A percentile compares a stretch with the other conserved stretches of the same genome.
Conservation (phyloP, 2,797 vertebrate genomes). For the Salmo trutta region DNA sequence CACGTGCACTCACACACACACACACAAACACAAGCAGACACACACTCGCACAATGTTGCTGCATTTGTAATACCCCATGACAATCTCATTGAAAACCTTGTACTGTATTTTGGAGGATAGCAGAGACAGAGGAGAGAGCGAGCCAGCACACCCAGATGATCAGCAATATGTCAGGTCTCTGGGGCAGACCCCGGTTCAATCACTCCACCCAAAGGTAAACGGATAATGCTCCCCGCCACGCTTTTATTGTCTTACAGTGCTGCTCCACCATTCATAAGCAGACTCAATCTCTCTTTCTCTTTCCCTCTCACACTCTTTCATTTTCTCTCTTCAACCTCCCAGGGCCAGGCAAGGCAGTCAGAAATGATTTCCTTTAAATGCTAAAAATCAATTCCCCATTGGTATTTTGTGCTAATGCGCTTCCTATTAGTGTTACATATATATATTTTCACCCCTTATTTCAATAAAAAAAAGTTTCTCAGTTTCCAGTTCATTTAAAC, state of each 20-base stretch:
- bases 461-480: constrained; percentile 23
- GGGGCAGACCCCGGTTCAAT: neutral
- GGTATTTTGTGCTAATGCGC: constrained; percentile 83
- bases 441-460: neutral
- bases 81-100: constrained; percentile 17
- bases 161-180: constrained; percentile 11
- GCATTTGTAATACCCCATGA: constrained; percentile 11
- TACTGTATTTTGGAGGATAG: neutral
- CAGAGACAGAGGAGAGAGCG: neutral
- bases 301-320: neutral
- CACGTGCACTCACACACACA: neutral
- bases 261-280: neutral
- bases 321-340: constrained; percentile 32
- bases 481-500: constrained; percentile 35
- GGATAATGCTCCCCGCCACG: constrained; percentile 3
- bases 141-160: neutral
- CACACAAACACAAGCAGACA: neutral
- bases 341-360: constrained; percentile 53
- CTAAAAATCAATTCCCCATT: constrained; percentile 82
- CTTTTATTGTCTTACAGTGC: constrained; percentile 15
- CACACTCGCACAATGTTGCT: constrained; percentile 5
- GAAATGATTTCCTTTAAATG: constrained; percentile 82
- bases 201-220: constrained; percentile 20
- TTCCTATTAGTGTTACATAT: constrained; percentile 74
- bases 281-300: neutral